Percentiles rank a stretch among this genome's conserved stretches.
Evolutionary conservation across 2,797 vertebrate species (phyloP).

Genomic region (Rallus crepitans): DNA sequence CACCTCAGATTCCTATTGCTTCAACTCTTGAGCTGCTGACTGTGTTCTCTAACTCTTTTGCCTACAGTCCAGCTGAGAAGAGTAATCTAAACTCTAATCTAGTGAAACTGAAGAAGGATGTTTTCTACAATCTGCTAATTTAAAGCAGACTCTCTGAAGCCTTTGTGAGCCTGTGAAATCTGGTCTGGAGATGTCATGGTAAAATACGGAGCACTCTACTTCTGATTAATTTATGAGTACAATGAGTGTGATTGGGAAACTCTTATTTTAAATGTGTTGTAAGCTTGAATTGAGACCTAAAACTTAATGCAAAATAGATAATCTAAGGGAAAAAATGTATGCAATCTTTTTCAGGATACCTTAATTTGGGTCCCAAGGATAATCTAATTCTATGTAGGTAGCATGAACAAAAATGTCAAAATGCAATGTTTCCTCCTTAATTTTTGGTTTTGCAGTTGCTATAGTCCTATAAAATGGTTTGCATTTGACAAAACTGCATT

Average conservation of each 20-base stretch:
- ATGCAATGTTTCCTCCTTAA: neutral
- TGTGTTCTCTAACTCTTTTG: neutral
- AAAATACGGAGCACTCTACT: neutral
- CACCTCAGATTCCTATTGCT: neutral
- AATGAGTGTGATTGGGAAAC: neutral
- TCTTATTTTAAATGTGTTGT: neutral
- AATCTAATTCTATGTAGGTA: neutral
- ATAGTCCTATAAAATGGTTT: neutral
- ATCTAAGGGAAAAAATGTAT: neutral
- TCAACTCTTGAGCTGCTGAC: neutral
- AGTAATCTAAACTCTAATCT: neutral
- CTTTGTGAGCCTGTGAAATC: neutral
- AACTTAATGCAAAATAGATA: neutral
- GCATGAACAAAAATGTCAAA: neutral
- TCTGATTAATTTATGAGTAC: neutral
- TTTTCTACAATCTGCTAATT: neutral
- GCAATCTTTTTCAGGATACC: neutral
- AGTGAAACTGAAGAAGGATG: neutral
- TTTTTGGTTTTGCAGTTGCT: neutral
- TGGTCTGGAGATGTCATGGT: neutral
- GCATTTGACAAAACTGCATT: neutral
- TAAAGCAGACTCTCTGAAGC: neutral
- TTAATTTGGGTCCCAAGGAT: neutral
- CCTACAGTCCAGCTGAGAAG: fast-evolving
- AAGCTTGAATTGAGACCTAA: neutral